Conservation (phyloP, 2,797 vertebrate genomes). For the Phoxinus dragarum region DNA sequence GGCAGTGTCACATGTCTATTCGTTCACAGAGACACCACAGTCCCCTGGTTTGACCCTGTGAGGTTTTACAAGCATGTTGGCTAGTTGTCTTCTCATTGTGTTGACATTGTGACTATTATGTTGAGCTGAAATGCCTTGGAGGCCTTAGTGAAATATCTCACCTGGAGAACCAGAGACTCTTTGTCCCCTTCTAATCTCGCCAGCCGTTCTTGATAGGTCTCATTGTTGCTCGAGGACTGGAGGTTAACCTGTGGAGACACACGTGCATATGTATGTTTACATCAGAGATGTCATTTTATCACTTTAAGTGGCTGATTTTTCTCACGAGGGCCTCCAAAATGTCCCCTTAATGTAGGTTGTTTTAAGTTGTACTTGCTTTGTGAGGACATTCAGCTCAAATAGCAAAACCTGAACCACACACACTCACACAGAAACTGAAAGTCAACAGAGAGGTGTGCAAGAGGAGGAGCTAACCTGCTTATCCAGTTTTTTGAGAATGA, state of each 20-base stretch:
- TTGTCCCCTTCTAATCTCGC: constrained; percentile 95
- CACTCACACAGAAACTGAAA: constrained; percentile 31
- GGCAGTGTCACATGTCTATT: constrained; percentile 32
- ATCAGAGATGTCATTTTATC: background rate
- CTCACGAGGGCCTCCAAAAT: background rate
- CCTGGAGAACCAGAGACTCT: constrained; percentile 96
- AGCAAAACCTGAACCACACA: constrained; percentile 1
- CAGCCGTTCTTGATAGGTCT: constrained; percentile 92
- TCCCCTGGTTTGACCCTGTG: constrained; percentile 37
- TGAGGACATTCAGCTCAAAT: background rate
- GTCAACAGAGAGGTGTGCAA: constrained; percentile 20
- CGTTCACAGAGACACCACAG: background rate
- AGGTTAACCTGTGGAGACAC: constrained; percentile 83
- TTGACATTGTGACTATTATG: constrained; percentile 31
- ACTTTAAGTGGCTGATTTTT: background rate
- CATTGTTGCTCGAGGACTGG: constrained; percentile 85
- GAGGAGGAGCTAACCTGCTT: constrained; percentile 48
- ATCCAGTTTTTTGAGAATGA: constrained; percentile 31
- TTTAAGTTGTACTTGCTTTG: background rate
- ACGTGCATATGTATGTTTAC: constrained; percentile 4
- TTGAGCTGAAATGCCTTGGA: background rate
- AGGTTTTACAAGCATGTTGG: constrained; percentile 8
- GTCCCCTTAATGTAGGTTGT: background rate
- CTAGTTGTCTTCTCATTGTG: constrained; percentile 8
- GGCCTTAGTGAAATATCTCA: constrained; percentile 65